Conservation (phyloP, 2,888 invertebrate genomes). For the Caenorhabditis imperialis region DNA sequence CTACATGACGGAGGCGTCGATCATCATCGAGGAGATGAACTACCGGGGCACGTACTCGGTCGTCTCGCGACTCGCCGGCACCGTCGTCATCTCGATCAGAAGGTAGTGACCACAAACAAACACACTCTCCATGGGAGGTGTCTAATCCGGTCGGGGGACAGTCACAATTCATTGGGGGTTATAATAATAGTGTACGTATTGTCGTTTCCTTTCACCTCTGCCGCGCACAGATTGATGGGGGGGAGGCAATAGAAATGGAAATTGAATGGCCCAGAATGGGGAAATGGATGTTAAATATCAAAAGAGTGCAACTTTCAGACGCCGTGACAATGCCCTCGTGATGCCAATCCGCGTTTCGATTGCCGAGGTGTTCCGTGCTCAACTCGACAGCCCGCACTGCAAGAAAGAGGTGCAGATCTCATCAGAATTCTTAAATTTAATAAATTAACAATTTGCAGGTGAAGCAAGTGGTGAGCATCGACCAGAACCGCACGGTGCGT, state of each 20-base stretch:
- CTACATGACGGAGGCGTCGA: slow-evolving; percentile 79
- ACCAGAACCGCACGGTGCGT: slow-evolving; percentile 68
- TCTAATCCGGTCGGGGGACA: slow-evolving; percentile 45
- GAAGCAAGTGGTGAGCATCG: slow-evolving; percentile 66
- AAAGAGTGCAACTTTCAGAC: slow-evolving; percentile 54
- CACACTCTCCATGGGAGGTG: background rate
- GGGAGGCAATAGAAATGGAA: slow-evolving; percentile 41
- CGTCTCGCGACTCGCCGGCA: slow-evolving; percentile 74
- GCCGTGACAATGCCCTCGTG: slow-evolving; percentile 74
- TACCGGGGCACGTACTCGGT: slow-evolving; percentile 79
- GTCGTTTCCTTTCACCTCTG: slow-evolving; percentile 9
- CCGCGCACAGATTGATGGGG: slow-evolving; percentile 32
- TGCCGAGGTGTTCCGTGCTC: slow-evolving; percentile 71
- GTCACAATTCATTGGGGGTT: slow-evolving; percentile 24
- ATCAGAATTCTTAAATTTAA: slow-evolving; percentile 1
- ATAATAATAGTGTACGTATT: slow-evolving; percentile 32
- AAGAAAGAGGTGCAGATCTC: slow-evolving; percentile 63
- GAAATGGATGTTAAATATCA: background rate
- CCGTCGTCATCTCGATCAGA: slow-evolving; percentile 71
- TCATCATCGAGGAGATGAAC: slow-evolving; percentile 80
- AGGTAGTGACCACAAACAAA: slow-evolving; percentile 53
- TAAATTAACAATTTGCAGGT: too few species aligned
- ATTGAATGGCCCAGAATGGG: slow-evolving; percentile 19
- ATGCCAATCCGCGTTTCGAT: slow-evolving; percentile 75
- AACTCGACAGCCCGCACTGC: slow-evolving; percentile 60